Evolutionary conservation across 2,888 invertebrate species (phyloP).

Genomic region (Ptycholaimellus sp.): DNA sequence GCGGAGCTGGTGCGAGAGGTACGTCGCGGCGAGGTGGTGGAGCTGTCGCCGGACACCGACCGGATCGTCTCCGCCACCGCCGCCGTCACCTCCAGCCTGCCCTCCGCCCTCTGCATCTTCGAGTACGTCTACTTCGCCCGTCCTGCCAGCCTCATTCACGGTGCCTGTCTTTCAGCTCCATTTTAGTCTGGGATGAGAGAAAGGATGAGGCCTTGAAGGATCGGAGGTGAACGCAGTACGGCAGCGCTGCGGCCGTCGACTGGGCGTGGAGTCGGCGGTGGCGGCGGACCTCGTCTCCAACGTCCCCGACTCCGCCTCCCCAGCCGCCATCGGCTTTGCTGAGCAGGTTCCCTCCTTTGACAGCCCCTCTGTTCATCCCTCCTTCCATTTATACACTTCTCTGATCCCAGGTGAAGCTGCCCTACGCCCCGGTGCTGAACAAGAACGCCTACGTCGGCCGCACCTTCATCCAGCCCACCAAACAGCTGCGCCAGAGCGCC

Average conservation of each 20-base stretch:
- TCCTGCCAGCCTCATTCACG: conserved; percentile 78
- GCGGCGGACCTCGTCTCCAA: conserved; percentile 81
- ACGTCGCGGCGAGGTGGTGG: conserved; percentile 76
- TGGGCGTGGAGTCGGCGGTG: conserved; percentile 68
- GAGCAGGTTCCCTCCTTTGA: conserved; percentile 39
- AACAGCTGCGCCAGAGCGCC: conserved; percentile 58
- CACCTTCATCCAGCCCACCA: conserved; percentile 86
- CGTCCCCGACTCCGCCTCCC: conserved; percentile 73
- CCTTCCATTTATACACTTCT: too few relatives aligned
- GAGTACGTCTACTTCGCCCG: conserved; percentile 92
- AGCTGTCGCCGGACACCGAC: conserved; percentile 39
- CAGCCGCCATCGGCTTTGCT: conserved; percentile 80
- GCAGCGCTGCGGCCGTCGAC: conserved; percentile 64
- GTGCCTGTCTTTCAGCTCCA: too few relatives aligned
- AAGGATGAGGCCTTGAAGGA: too few relatives aligned
- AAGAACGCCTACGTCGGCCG: conserved; percentile 73
- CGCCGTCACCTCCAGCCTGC: conserved; percentile 23
- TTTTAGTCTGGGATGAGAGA: too few relatives aligned
- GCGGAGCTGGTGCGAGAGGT: conserved; percentile 76
- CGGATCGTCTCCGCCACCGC: not conserved
- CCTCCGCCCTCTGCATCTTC: conserved; percentile 78
- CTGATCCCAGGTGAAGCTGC: conserved; percentile 75
- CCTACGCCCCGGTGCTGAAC: conserved; percentile 76
- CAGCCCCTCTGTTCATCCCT: too few relatives aligned
- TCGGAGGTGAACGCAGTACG: conserved; percentile 36